Evolutionary conservation across 2,113 vertebrate genomes (phyloP).

Genomic region (Rhizomys pruinosus): DNA sequence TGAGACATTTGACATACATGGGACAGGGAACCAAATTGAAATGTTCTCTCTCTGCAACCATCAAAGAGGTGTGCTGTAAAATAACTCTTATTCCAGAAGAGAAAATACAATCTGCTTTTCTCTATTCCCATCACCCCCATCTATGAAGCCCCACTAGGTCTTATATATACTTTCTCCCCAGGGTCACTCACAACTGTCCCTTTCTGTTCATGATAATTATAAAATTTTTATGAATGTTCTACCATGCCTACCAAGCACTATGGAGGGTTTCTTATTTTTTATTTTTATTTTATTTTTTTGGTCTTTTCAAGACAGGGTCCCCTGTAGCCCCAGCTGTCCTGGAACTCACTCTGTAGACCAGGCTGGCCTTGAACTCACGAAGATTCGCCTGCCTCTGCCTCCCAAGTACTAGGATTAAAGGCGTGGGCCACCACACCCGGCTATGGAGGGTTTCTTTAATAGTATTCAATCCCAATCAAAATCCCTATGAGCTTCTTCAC

Average conservation of each 20-base stretch:
- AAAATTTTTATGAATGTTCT: neutral
- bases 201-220: constrained; percentile 32
- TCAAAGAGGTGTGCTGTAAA: neutral
- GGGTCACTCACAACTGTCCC: neutral
- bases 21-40: constrained; percentile 16
- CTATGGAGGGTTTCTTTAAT: no score
- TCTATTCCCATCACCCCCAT: neutral
- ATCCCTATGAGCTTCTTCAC: no score
- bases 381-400: no score
- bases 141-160: neutral
- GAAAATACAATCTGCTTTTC: neutral
- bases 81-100: neutral
- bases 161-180: neutral
- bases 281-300: no score
- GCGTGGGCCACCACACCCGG: no score
- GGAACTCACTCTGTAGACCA: no score
- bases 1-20: constrained; percentile 25
- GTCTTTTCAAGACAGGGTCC: no score
- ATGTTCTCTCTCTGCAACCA: constrained; percentile 46
- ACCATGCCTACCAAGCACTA: neutral
- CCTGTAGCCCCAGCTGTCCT: no score
- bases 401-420: no score
- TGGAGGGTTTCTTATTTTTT: constrained; percentile 6
- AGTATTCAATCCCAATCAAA: no score
- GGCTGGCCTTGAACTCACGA: no score